Base-by-base conservation (phyloP, 1,140 invertebrate genomes). In the Drosophila kohkoa region DNA sequence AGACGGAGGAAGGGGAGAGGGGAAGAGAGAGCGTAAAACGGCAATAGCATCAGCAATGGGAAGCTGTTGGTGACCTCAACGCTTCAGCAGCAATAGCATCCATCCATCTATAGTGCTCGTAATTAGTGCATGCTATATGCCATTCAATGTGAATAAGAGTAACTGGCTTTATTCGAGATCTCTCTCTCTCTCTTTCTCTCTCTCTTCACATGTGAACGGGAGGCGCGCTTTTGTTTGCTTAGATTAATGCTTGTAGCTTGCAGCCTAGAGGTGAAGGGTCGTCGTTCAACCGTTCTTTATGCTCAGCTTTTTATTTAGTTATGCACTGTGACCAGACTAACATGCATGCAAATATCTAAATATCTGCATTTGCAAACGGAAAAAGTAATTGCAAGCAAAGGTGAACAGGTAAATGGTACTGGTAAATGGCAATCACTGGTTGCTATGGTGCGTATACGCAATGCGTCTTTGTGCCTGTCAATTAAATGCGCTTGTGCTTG, bases 231-330 rank as follows among this genome's bases (percentile, higher is more conserved):
- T 79, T 82, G 72, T 71, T 87, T 70, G 69, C 43, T 15, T 65
- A 72, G 83, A 87, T 86, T 87, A 76, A 79, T 79, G 71, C 72
- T 65, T 54, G 67, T 64, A 64, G 69, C 67, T 82, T 65, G 20
- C 20, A 25, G 68, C 11, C 49, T 4, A 16, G 52, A 55, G 13
- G 43, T 48, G 57, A 76, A 38, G 28, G 67, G 38, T 54, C n/a
- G 11, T 15, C n/a, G 30, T 48, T 46, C 35, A 43, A 25, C 16
- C 38, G 67, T 49, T 64, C 59, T 79, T 64, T 38, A 64, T 49
- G 51, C 8, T 43, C 15, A 15, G 46, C 45, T 70, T 79, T 82
- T 83, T 88, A 82, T 88, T 79, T 77, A 77, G 83, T 87, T 79
- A 71, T 64, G 46, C 67, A 43, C 15, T 51, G 45, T 75, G 62